A percentile compares a stretch with the other conserved stretches of the same genome.
These are phyloP conservation scores for Papilio glaucus DNA, from an alignment of 1,140 invertebrate species.

Conservation along the genomic window DNA sequence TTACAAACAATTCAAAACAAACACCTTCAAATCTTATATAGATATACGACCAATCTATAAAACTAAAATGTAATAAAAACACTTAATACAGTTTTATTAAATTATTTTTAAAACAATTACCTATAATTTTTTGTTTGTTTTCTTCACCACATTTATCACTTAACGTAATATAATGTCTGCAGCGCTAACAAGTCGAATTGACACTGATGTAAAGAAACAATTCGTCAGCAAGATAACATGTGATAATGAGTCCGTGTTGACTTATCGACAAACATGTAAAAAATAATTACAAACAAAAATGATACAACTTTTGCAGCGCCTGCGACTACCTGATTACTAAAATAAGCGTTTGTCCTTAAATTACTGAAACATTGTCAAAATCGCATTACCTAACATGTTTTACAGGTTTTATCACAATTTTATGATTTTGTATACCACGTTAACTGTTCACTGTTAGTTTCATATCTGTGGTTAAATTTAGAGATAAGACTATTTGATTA, in stretches of 20 bases:
- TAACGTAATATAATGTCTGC: neutral
- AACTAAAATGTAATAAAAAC: neutral
- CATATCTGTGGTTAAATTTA: too few species aligned
- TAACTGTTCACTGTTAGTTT: too few species aligned
- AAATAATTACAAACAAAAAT: conserved; percentile 1
- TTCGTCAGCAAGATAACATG: neutral
- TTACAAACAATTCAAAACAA: conserved; percentile 1
- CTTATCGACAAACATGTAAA: neutral
- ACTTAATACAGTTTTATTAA: neutral
- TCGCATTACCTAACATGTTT: too few species aligned
- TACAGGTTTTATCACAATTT: too few species aligned
- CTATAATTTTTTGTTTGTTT: neutral
- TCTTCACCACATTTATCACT: neutral
- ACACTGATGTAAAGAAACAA: conserved; percentile 3
- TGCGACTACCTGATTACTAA: neutral
- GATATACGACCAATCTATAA: neutral
- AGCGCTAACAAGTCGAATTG: neutral
- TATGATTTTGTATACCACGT: too few species aligned
- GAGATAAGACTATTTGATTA: too few species aligned
- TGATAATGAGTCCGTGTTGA: neutral
- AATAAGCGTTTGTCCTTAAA: neutral
- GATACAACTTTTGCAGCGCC: neutral
- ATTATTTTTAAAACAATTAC: neutral
- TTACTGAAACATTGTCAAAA: neutral
- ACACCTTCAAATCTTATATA: neutral